Percentiles rank a stretch among this genome's conserved stretches.
phyloP scores from a whole-genome alignment of 2,113 vertebrate genomes.

The Gila orcuttii region DNA sequence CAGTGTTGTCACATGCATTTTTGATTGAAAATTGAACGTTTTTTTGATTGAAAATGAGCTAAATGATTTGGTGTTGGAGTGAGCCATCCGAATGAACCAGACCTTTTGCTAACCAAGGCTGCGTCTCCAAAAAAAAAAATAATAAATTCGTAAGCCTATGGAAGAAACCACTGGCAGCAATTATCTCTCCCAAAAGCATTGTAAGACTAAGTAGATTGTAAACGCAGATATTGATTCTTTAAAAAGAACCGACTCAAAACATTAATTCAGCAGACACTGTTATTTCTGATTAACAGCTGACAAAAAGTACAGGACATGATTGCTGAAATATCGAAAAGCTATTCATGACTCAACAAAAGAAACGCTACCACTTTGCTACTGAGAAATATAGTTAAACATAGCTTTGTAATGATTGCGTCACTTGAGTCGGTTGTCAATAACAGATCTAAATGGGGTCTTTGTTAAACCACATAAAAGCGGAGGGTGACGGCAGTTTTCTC shows the following conservation, averaged over 20 bases:
- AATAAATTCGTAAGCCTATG: not conserved
- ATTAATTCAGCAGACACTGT: not conserved
- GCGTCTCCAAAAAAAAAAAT: not conserved
- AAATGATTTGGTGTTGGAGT: not conserved
- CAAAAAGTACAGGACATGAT: not conserved
- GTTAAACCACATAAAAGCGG: not conserved
- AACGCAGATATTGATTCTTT: not conserved
- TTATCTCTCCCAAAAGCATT: not conserved
- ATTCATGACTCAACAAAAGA: not conserved
- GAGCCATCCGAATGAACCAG: not conserved
- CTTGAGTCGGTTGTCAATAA: not conserved
- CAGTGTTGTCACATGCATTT: not conserved
- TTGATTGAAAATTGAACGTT: not conserved
- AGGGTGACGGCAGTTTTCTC: not conserved
- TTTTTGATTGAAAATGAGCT: not conserved
- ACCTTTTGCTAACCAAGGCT: not conserved
- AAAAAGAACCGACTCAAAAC: not conserved
- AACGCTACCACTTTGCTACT: not conserved
- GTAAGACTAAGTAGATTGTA: too few relatives aligned
- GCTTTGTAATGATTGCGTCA: not conserved
- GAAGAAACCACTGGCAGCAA: not conserved
- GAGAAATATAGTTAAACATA: constrained; percentile 9
- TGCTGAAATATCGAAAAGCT: not conserved
- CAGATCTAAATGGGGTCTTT: not conserved
- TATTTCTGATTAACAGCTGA: not conserved